Evolutionary conservation across 2,797 vertebrate genomes (phyloP).

Genomic region (Anguilla obscura): DNA sequence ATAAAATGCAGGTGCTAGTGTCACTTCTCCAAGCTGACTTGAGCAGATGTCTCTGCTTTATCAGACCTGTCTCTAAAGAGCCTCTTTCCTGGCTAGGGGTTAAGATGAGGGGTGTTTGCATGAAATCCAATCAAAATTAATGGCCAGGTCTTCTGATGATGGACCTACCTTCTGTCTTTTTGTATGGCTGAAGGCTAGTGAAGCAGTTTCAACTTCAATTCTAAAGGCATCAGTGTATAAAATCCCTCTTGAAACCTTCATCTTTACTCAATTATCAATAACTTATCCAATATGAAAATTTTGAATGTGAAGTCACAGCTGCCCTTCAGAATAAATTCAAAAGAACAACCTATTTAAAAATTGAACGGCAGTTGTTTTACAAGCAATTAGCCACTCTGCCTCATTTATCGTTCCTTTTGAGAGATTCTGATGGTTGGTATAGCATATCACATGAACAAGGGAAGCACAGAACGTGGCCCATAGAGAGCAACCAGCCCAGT

Average conservation of each 20-base stretch:
- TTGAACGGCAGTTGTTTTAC: constrained; percentile 41
- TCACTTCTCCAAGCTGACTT: neutral
- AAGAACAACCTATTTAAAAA: constrained; percentile 28
- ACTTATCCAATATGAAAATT: neutral
- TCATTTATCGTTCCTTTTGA: constrained; percentile 30
- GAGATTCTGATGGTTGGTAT: constrained; percentile 17
- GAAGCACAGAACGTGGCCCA: neutral
- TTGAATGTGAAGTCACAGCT: constrained; percentile 27
- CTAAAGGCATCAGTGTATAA: neutral
- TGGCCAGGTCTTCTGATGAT: neutral
- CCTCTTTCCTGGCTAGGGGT: neutral
- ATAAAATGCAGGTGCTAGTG: constrained; percentile 23
- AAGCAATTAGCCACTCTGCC: constrained; percentile 43
- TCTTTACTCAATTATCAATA: neutral
- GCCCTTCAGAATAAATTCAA: constrained; percentile 28
- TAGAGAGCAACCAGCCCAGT: neutral
- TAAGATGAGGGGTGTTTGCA: neutral
- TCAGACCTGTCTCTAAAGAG: neutral
- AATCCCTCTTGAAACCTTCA: neutral
- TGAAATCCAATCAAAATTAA: neutral
- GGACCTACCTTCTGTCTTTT: constrained; percentile 12
- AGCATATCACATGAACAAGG: constrained; percentile 21
- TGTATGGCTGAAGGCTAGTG: constrained; percentile 8
- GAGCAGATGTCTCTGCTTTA: constrained; percentile 17
- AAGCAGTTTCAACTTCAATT: neutral